phyloP scores from a whole-genome alignment of 2,797 vertebrate species.

The Sebastes nivosus region DNA sequence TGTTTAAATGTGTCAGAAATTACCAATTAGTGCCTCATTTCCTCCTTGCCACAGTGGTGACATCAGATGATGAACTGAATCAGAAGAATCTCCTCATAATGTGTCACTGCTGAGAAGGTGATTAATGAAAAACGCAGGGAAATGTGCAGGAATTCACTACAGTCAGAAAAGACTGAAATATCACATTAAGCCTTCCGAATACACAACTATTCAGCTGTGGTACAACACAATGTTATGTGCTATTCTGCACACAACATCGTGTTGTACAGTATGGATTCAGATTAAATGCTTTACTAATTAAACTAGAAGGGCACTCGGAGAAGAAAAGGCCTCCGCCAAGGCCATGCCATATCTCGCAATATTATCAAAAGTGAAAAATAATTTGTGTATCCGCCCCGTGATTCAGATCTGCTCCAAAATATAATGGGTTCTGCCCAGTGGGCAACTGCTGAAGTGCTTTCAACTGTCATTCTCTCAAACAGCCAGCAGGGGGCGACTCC shows the following conservation, averaged over 20 bases:
- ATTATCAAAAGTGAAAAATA: no score
- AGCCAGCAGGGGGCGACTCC: no score
- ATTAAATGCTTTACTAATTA: no score
- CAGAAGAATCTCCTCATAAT: neutral
- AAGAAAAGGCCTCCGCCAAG: neutral
- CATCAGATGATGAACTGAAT: neutral
- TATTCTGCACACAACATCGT: neutral
- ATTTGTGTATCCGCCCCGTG: neutral
- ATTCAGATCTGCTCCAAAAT: neutral
- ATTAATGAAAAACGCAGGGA: neutral
- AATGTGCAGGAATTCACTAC: neutral
- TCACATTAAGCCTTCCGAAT: fast-evolving
- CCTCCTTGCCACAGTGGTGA: neutral
- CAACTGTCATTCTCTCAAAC: no score
- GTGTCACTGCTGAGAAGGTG: neutral
- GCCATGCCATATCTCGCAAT: neutral
- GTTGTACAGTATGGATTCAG: no score
- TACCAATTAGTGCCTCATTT: slow-evolving; percentile 2
- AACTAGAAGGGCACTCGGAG: no score
- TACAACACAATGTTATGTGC: fast-evolving
- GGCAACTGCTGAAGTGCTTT: no score
- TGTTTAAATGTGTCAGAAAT: slow-evolving; percentile 17
- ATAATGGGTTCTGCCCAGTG: neutral
- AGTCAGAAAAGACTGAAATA: neutral
- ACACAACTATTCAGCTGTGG: no score